These are phyloP conservation scores for Elmis aenea DNA, from an alignment of 2,888 invertebrate genomes.

Conservation along the genomic window DNA sequence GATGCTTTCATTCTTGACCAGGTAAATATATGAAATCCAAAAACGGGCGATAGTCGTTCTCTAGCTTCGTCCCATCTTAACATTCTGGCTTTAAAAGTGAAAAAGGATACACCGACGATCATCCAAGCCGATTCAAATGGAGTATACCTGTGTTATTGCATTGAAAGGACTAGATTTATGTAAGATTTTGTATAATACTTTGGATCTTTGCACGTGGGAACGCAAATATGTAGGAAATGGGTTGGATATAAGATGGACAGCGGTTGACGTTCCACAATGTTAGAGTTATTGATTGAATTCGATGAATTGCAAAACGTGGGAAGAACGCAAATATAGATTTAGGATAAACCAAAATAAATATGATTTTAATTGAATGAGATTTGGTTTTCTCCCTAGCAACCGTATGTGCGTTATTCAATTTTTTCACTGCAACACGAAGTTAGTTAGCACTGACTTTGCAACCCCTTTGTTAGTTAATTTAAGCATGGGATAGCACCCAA, in stretches of 20 bases:
- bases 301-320: constrained; percentile 23
- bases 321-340: constrained; percentile 18
- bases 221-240: constrained; percentile 29
- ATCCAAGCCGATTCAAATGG: too few relatives aligned
- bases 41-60: too few relatives aligned
- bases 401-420: too few relatives aligned
- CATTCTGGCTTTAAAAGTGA: background rate
- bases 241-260: constrained; percentile 24
- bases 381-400: constrained; percentile 3
- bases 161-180: constrained; percentile 26
- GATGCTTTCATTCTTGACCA: constrained; percentile 24
- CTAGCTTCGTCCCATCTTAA: background rate
- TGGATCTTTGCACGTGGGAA: constrained; percentile 27
- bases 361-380: constrained; percentile 9
- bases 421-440: too few relatives aligned
- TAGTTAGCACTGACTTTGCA: too few relatives aligned
- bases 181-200: constrained; percentile 28
- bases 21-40: constrained; percentile 21
- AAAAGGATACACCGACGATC: too few relatives aligned
- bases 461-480: too few relatives aligned
- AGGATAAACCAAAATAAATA: constrained; percentile 20
- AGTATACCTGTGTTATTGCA: constrained; percentile 17
- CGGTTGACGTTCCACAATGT: constrained; percentile 20
- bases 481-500: too few relatives aligned
- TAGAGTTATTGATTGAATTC: constrained; percentile 21